Percentiles rank a stretch among this genome's conserved stretches.
These are phyloP conservation scores for Muntiacus muntjak DNA, from an alignment of 2,113 vertebrate species.

Conservation along the genomic window DNA sequence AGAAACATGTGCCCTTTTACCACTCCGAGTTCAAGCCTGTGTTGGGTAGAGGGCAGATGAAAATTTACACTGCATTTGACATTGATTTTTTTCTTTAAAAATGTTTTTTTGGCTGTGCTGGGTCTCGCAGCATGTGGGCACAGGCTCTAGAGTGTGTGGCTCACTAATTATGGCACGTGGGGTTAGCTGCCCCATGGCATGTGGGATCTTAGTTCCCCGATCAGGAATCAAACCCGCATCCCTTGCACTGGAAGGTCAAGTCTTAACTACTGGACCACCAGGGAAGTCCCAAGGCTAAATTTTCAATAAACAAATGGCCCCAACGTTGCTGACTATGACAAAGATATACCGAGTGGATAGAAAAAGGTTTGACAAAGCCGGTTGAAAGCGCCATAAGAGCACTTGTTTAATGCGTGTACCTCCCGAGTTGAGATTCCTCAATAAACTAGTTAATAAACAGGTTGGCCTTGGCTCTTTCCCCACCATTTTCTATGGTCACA, in stretches of 20 bases:
- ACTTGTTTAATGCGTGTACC: background rate
- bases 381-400: background rate
- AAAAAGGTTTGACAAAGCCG: background rate
- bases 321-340: background rate
- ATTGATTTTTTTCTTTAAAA: background rate
- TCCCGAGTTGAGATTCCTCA: background rate
- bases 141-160: background rate
- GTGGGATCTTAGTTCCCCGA: background rate
- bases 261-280: background rate
- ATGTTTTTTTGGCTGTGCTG: background rate
- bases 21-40: background rate
- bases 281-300: background rate
- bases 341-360: background rate
- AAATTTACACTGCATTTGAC: background rate
- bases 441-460: background rate
- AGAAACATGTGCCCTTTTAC: background rate
- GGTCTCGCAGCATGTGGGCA: background rate
- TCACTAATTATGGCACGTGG: background rate
- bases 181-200: background rate
- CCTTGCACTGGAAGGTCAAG: background rate
- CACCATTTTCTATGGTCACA: background rate
- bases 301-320: background rate
- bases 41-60: background rate
- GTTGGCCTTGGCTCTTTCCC: background rate
- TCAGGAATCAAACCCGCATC: background rate